Percentiles rank a stretch among this genome's conserved stretches.
These are phyloP conservation scores for Falco biarmicus DNA, from an alignment of 2,797 vertebrate species.

Conservation along the genomic window DNA sequence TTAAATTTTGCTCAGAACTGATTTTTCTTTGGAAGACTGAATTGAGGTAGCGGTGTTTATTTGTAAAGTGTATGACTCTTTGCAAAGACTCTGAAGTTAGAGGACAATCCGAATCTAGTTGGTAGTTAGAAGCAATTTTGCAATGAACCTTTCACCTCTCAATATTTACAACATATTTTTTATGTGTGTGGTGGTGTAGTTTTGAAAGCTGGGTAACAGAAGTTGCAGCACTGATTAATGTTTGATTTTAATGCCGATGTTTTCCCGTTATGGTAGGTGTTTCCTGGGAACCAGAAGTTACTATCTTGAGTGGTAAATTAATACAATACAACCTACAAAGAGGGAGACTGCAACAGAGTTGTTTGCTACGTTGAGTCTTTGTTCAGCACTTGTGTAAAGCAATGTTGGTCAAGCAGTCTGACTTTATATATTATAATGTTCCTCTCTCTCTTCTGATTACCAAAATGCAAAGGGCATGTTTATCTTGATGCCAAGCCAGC, in stretches of 20 bases:
- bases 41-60: background rate
- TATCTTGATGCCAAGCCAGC: background rate
- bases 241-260: background rate
- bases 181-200: background rate
- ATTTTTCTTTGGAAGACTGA: slow-evolving; percentile 5
- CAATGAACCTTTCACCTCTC: background rate
- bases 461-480: background rate
- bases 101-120: background rate
- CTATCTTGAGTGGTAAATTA: background rate
- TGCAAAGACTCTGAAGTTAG: background rate
- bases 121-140: background rate
- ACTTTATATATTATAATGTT: background rate
- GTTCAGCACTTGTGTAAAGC: background rate
- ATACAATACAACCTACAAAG: background rate
- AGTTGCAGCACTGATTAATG: background rate
- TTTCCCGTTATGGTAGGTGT: background rate
- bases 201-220: background rate
- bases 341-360: background rate
- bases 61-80: background rate
- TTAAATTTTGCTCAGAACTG: background rate
- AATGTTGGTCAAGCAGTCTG: background rate
- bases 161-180: background rate
- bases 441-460: background rate
- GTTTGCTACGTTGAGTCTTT: background rate
- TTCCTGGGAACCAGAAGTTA: background rate